These are phyloP conservation scores for Serinus canaria DNA, from an alignment of 2,113 vertebrate species.

Conservation along the genomic window DNA sequence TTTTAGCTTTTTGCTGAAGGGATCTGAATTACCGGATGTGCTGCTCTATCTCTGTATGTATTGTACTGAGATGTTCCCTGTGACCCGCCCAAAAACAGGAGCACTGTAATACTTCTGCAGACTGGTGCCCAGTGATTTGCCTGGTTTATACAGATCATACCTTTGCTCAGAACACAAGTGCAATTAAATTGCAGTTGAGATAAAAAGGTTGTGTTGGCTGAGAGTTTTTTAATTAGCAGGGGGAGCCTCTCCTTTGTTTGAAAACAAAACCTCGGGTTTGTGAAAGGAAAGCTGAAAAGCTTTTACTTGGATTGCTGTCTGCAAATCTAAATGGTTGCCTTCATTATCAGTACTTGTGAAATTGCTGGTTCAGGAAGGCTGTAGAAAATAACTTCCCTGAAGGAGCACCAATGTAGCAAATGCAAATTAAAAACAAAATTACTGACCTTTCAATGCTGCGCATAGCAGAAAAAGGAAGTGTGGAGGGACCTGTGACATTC, in stretches of 20 bases:
- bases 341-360: neutral
- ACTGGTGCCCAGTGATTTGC: neutral
- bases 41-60: neutral
- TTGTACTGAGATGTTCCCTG: neutral
- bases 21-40: neutral
- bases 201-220: neutral
- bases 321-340: neutral
- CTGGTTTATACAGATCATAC: neutral
- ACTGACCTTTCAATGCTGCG: neutral
- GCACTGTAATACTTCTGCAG: neutral
- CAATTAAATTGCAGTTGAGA: neutral
- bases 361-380: constrained; percentile 13
- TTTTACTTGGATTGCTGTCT: neutral
- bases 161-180: neutral
- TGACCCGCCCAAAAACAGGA: neutral
- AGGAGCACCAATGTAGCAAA: neutral
- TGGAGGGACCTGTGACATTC: neutral
- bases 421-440: neutral
- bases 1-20: neutral
- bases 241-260: neutral
- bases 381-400: neutral
- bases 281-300: neutral
- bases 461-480: neutral
- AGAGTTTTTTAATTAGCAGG: neutral
- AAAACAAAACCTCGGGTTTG: neutral